Base-by-base conservation (phyloP, 2,797 vertebrate species). In the Gallinago nigripennis region DNA sequence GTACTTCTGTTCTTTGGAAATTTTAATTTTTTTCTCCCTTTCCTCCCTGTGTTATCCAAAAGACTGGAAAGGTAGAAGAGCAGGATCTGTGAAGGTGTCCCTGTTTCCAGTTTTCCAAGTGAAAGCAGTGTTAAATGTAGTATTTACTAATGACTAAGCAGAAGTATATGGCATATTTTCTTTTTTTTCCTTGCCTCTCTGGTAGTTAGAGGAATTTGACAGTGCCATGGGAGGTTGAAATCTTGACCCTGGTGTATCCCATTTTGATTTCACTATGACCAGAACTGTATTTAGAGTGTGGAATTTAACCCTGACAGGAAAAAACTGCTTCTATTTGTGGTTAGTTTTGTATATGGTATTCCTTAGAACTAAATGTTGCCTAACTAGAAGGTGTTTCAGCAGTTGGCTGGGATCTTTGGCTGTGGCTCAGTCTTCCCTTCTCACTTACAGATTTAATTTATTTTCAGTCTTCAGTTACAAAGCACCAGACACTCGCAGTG, bases 91-190 rank as follows among this genome's bases (percentile, higher is more conserved):
- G 61, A 93, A 78, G 51, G 6, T 91, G 54, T 72, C 53, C 68
- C 65, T 65, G 43, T 80, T 89, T 69, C 72, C 89, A 89, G 72
- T 87, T 92, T 95, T 83, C 33, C 58, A 66, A 82, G 82, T 90
- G 79, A 64, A 93, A 86, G 24, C 43, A 91, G 16, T 85, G 33
- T 87, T 89, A 91, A 83, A 91, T 92, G 53, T 78, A 64, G 39
- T 68, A 85, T 70, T 69, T 86, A 64, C 45, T 30, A 45, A 20
- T 88, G 43, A 39, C 54, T 75, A 33, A 86, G 69, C 1, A 43
- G 61, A 89, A 96, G 12, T 54, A 20, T 56, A 54, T 63, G 35
- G 54, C 73, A 54, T 28, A 20, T 33, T 72, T 86, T 16, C 2
- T 81, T 4, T 27, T 27, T 72, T 79, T 77, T 92, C 12, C 12